Evolutionary conservation across 1,140 invertebrate genomes (phyloP), one percentile per base, ranked within the genome.

Genomic region (Dendroctonus valens): DNA sequence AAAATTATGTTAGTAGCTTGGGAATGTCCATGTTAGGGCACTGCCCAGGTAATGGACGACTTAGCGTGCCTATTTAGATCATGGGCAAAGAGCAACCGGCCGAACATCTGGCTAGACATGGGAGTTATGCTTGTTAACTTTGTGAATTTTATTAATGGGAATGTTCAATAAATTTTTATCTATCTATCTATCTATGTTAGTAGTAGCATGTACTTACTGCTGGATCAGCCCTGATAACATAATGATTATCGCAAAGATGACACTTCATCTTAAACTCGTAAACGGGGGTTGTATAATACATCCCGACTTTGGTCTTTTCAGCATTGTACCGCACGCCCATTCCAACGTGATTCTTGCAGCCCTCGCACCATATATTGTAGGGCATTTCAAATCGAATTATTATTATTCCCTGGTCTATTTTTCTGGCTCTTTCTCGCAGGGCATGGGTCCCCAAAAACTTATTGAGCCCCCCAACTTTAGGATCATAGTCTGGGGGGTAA

Each of bases 371-470:
- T 70, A 99, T 99, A 80, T 99, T 99, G 74, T 97, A 99, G 0
- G 98, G 98, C 96, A 99, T 97, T 83, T 99, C 98, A 87, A 99
- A 99, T 61, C 97, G 86, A 69, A 99, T 98, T 52, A 99, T 96
- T 42, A 99, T 86, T 69, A 99, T 99, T 11, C 97, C 97, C 81
- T 96, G 84, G 73, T 96, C 89, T 0, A 99, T 83, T 81, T 99
- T 99, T 15, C 90, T 82, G 0, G 96, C 97, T 71, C 97, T 83
- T 80, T 99, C 97, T 48, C 97, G 86, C 37, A 99, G 80, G 0
- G 97, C 95, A 87, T 99, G 97, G 12, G 93, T 96, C 15, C 97
- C 97, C 76, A 91, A 83, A 79, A 92, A 93, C 80, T 93, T 94
- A 77, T 99, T 99, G 0, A 99, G 84, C 6, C 93, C 94, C 69